phyloP scores from a whole-genome alignment of 2,797 vertebrate genomes.

The Morus bassanus region DNA sequence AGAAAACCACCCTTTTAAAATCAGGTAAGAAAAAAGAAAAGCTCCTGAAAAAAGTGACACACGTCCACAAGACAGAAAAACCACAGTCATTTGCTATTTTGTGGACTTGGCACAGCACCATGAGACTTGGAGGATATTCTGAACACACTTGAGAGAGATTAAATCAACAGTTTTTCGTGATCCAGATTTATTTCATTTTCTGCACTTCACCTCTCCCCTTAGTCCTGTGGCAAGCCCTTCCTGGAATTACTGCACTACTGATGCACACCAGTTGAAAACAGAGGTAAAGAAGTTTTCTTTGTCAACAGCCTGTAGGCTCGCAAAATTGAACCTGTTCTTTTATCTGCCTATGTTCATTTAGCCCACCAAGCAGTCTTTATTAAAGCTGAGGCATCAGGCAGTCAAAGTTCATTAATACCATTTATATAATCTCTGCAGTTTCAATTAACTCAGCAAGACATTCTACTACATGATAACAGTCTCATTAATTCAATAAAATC shows the following conservation, averaged over 20 bases:
- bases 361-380: slow-evolving; percentile 87
- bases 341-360: slow-evolving; percentile 86
- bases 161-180: neutral
- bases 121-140: neutral
- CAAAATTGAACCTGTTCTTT: slow-evolving; percentile 85
- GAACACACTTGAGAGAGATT: neutral
- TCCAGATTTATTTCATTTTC: neutral
- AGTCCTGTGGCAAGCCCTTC: neutral
- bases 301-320: slow-evolving; percentile 82
- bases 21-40: neutral
- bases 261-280: slow-evolving; percentile 59
- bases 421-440: slow-evolving; percentile 87
- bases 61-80: neutral
- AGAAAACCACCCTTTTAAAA: neutral
- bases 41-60: neutral
- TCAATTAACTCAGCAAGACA: slow-evolving; percentile 88
- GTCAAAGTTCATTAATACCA: slow-evolving; percentile 89
- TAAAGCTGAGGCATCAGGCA: slow-evolving; percentile 83
- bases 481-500: slow-evolving; percentile 89
- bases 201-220: neutral
- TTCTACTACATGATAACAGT: slow-evolving; percentile 85
- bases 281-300: slow-evolving; percentile 79
- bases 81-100: neutral
- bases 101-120: neutral
- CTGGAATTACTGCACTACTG: slow-evolving; percentile 22